Base-by-base conservation (phyloP, 2,888 invertebrate species). In the Tiliacea citrago region DNA sequence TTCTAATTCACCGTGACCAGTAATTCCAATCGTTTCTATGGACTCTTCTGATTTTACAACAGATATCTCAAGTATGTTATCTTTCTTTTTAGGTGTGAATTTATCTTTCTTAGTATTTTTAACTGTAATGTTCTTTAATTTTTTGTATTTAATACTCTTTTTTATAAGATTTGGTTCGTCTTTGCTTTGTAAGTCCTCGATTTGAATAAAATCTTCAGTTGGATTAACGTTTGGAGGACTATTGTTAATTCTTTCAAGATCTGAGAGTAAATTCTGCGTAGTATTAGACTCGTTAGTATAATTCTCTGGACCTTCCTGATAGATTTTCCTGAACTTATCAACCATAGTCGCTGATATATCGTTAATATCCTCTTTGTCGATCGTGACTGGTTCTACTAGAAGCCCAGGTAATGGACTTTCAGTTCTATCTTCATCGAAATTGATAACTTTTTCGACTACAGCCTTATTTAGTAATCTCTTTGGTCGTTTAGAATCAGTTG, bases 391-490 rank as follows among this genome's bases (percentile, higher is more conserved):
- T 89, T 96, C 96, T 39, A 95, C 91, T 7, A 94, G 79, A 18
- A 96, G 88, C 0, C 90, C 93, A 1, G 96, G 95, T 55, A 96
- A 86, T 9, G 95, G 94, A 83, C 95, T 95, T 62, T 87, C 86
- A 24, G 93, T 91, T 83, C 90, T 87, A 68, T 92, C 92, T 57
- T 90, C 90, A 68, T 85, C 85, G 21, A 75, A 65, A 42, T 84
- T 77, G n/a, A 72, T 72, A 1, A 81, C 63, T 55, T 75, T 78
- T 77, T 86, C 85, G 13, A 79, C 68, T 58, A 75, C 61, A 68
- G 85, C 78, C 72, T 88, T 88, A 68, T 71, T 79, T 65, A 75
- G 73, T 77, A 76, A 74, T 68, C 71, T 80, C 75, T 86, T 81
- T 35, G 66, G 55, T 35, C 79, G 83, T 79, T 83, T 79, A 55